phyloP scores from a whole-genome alignment of 2,888 invertebrate species.

The Perizoma flavofasciatum region DNA sequence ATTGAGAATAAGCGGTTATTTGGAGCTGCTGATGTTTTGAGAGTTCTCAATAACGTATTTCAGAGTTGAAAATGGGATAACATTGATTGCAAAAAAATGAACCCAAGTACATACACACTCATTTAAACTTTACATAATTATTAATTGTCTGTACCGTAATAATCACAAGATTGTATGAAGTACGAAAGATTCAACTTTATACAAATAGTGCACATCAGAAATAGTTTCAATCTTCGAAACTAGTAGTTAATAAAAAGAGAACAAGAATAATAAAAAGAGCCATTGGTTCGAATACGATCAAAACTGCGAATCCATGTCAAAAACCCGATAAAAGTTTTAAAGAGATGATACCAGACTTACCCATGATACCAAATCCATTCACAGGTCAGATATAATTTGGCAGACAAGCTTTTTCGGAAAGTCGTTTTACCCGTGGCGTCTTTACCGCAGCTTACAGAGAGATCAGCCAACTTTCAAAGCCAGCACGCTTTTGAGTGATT shows the following conservation, averaged over 20 bases:
- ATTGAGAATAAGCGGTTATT: slow-evolving; percentile 17
- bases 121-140: no score
- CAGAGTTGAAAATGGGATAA: not conserved
- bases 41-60: not conserved
- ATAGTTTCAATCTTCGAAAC: not conserved
- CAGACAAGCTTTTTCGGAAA: slow-evolving; percentile 56
- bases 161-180: no score
- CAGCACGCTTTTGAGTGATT: no score
- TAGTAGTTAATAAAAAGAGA: slow-evolving; percentile 6
- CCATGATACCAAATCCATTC: slow-evolving; percentile 46
- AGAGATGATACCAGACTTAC: slow-evolving; percentile 24
- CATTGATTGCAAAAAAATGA: no score
- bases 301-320: slow-evolving; percentile 18
- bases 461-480: not conserved
- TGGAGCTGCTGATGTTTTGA: not conserved
- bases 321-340: slow-evolving; percentile 27
- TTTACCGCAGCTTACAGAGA: slow-evolving; percentile 11
- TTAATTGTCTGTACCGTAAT: no score
- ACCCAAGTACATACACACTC: no score
- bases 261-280: slow-evolving; percentile 4
- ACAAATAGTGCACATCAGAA: not conserved
- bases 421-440: slow-evolving; percentile 48
- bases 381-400: slow-evolving; percentile 53
- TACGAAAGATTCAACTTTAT: no score
- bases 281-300: slow-evolving; percentile 13